Conservation (phyloP, 2,888 invertebrate species). For the Notocelia uddmanniana region DNA sequence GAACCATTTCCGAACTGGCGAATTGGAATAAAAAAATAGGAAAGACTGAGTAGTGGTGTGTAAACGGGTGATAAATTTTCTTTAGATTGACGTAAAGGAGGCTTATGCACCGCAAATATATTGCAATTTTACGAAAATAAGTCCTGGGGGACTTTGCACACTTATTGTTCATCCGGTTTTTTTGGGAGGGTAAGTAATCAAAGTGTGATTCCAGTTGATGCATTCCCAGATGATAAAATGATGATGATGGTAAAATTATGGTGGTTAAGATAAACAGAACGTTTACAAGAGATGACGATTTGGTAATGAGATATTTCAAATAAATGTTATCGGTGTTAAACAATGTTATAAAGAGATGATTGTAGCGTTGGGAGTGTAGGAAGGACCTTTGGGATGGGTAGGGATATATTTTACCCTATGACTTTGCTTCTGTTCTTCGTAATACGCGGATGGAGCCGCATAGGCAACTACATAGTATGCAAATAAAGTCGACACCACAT, state of each 20-base stretch:
- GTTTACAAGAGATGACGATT: too few species aligned
- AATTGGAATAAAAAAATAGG: constrained; percentile 34
- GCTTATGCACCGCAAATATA: neutral
- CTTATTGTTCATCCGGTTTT: neutral
- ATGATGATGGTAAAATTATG: too few species aligned
- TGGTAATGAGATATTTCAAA: too few species aligned
- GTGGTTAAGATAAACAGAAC: too few species aligned
- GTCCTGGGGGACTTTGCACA: neutral
- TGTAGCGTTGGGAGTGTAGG: too few species aligned
- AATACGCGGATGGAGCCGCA: too few species aligned
- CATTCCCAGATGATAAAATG: neutral
- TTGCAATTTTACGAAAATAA: neutral
- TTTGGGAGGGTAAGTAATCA: neutral
- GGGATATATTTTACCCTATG: too few species aligned
- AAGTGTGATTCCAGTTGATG: neutral
- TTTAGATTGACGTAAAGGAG: constrained; percentile 17
- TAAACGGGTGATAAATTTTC: constrained; percentile 36
- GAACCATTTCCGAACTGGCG: constrained; percentile 39
- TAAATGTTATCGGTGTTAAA: too few species aligned
- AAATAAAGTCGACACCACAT: neutral
- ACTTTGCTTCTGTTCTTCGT: too few species aligned
- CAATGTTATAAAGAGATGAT: too few species aligned
- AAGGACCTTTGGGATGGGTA: too few species aligned
- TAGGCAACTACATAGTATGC: too few species aligned
- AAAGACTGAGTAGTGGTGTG: constrained; percentile 36